A percentile compares a stretch with the other conserved stretches of the same genome.
Evolutionary conservation across 2,888 invertebrate species (phyloP).

Genomic region (Drosophila acutilabella): DNA sequence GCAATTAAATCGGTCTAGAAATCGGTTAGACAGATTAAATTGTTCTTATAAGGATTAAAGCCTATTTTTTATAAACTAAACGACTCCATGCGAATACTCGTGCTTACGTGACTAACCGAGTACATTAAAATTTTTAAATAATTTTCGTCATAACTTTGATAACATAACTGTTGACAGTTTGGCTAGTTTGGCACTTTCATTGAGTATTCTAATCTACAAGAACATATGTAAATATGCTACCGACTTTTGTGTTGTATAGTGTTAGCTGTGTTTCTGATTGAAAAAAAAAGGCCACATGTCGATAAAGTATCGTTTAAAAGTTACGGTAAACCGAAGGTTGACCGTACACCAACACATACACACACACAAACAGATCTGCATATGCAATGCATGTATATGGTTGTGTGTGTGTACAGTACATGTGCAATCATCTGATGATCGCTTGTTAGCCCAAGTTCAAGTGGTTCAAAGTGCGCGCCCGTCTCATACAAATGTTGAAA

Average conservation of each 20-base stretch:
- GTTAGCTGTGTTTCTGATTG: constrained; percentile 32
- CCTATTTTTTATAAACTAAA: too few relatives aligned
- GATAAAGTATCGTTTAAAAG: constrained; percentile 44
- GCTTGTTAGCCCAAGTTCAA: constrained; percentile 21
- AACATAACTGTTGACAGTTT: too few relatives aligned
- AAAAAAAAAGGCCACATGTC: constrained; percentile 38
- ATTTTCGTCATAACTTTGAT: too few relatives aligned
- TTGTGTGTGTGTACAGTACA: constrained; percentile 3
- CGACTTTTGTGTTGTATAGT: constrained; percentile 37
- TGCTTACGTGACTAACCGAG: too few relatives aligned
- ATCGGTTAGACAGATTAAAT: too few relatives aligned
- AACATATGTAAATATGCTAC: too few relatives aligned
- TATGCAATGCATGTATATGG: neutral
- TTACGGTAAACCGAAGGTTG: constrained; percentile 27
- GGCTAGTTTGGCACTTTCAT: too few relatives aligned
- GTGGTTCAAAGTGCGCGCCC: constrained; percentile 49
- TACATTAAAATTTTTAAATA: too few relatives aligned
- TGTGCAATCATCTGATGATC: constrained; percentile 18
- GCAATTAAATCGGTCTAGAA: too few relatives aligned
- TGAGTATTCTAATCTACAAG: too few relatives aligned
- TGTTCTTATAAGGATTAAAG: too few relatives aligned
- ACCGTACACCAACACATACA: neutral
- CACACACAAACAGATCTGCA: neutral
- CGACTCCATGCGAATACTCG: too few relatives aligned
- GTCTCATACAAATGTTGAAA: constrained; percentile 10